Evolutionary conservation across 2,113 vertebrate species (phyloP), one percentile per base, ranked within the genome.

Genomic region (Ivindomyrus marchei): DNA sequence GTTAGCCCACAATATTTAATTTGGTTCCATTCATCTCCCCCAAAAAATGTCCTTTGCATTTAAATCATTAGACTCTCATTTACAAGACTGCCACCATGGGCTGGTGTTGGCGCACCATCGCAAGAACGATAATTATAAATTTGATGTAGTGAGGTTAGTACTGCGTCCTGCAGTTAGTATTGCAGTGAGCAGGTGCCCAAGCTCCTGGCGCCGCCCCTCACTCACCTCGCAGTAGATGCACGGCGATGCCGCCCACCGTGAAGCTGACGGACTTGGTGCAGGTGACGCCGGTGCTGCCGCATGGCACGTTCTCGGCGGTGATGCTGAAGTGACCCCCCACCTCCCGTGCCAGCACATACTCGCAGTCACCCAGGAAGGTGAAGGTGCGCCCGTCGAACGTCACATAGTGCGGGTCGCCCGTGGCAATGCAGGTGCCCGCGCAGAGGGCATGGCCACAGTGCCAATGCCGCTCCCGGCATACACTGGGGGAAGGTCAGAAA

Each of bases 321-420:
- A 98, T 92, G 0, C 94, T 93, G 93, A 99, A 98, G 85, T 94
- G 93, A 0, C 97, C 97, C 0, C 83, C 2, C 3, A 39, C 91
- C 92, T 98, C 97, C 0, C 95, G 95, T 0, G 93, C 96, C 93
- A 99, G 94, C 90, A 98, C 92, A 11, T 99, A 99, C 92, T 98
- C 97, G 62, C 98, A 99, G 95, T 97, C 97, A 0, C 98, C 97
- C 0, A 96, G 94, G 94, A 98, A 99, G 88, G 97, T 97, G 95
- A 96, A 96, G 52, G 92, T 92, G 86, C 97, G 95, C 0, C 98
- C 97, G 0, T 99, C 98, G 0, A 99, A 98, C 0, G 97, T 98
- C 93, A 98, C 92, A 10, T 99, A 98, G 94, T 99, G 98, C 0
- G 97, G 97, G 92, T 98, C 98, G 0, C 98, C 98, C 0, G 96